phyloP scores from a whole-genome alignment of 2,888 invertebrate species.

The Melikaiella ostensackeni region DNA sequence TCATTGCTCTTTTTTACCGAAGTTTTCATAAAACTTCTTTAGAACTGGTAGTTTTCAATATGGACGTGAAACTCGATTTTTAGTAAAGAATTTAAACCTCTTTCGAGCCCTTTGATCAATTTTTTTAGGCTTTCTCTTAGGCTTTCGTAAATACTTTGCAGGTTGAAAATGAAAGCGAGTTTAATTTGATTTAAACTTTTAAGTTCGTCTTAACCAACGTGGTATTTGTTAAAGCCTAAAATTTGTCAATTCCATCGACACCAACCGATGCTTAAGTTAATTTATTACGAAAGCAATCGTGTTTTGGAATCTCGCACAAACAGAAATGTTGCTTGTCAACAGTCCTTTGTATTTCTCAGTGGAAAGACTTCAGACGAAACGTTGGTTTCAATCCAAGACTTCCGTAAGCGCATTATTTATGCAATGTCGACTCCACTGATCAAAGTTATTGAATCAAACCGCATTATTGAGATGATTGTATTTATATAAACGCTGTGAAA shows the following conservation, averaged over 20 bases:
- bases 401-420: constrained; percentile 23
- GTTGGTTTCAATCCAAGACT: constrained; percentile 19
- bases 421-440: constrained; percentile 25
- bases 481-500: constrained; percentile 24
- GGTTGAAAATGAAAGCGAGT: background rate
- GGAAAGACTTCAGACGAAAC: constrained; percentile 19
- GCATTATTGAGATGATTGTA: constrained; percentile 33
- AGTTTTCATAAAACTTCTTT: constrained; percentile 11
- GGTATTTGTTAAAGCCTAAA: constrained; percentile 9
- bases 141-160: background rate
- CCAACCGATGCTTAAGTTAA: background rate
- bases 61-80: background rate
- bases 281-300: constrained; percentile 17
- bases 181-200: background rate
- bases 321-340: constrained; percentile 23
- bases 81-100: background rate
- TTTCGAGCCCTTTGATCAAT: constrained; percentile 33
- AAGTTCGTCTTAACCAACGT: background rate
- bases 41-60: background rate
- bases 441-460: constrained; percentile 25
- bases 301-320: constrained; percentile 36
- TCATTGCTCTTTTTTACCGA: constrained; percentile 13
- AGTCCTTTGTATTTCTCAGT: constrained; percentile 10
- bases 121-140: constrained; percentile 10
- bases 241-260: constrained; percentile 30